Evolutionary conservation across 2,113 vertebrate species (phyloP).

Genomic region (Ptilorrhoa leucosticta): DNA sequence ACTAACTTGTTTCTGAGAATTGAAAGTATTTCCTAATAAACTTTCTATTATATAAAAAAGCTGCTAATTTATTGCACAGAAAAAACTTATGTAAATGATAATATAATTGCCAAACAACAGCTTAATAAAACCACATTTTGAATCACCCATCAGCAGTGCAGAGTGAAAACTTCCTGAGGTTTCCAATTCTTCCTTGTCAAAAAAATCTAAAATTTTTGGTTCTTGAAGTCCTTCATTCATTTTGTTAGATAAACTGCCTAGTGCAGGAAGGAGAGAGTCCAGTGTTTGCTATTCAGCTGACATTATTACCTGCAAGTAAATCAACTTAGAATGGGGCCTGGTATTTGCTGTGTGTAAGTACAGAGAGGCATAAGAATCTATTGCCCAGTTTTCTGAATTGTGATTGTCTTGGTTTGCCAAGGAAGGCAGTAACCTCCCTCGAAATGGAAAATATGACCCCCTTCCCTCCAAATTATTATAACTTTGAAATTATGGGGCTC

Average conservation of each 20-base stretch:
- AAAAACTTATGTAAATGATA: not conserved
- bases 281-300: not conserved
- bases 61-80: not conserved
- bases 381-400: not conserved
- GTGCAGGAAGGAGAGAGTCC: not conserved
- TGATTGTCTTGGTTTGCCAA: not conserved
- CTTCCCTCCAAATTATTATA: not conserved
- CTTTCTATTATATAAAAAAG: not conserved
- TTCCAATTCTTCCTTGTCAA: not conserved
- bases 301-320: not conserved
- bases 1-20: not conserved
- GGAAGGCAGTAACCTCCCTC: not conserved
- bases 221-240: not conserved
- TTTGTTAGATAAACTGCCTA: not conserved
- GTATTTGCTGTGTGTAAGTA: not conserved
- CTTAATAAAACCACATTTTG: not conserved
- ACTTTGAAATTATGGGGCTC: not conserved
- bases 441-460: not conserved
- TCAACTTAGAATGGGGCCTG: not conserved
- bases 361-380: not conserved
- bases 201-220: not conserved
- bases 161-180: not conserved
- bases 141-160: not conserved
- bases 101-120: not conserved
- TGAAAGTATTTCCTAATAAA: not conserved